Conservation (phyloP, 2,797 vertebrate genomes). For the Helarctos malayanus region DNA sequence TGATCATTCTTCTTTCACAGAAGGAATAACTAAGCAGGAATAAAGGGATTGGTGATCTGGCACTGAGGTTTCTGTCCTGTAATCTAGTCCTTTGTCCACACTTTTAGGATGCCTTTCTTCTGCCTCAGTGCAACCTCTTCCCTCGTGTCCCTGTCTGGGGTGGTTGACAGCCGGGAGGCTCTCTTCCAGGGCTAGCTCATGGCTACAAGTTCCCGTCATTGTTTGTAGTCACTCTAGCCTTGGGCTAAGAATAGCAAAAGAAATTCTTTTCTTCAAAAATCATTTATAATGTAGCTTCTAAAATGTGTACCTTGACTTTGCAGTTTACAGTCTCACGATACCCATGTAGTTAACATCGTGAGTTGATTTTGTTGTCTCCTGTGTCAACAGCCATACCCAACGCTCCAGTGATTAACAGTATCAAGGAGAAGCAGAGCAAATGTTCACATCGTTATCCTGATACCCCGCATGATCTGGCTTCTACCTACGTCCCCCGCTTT, state of each 20-base stretch:
- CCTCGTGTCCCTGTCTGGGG: background rate
- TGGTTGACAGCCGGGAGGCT: background rate
- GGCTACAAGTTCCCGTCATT: background rate
- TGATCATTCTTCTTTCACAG: background rate
- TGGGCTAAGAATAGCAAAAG: slow-evolving; percentile 45
- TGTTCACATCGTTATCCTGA: background rate
- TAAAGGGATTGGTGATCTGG: background rate
- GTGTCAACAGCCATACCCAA: background rate
- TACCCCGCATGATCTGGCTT: background rate
- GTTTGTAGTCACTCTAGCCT: background rate
- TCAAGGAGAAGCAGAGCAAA: background rate
- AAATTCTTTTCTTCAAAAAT: background rate
- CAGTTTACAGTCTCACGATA: slow-evolving; percentile 18
- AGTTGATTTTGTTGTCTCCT: slow-evolving; percentile 5
- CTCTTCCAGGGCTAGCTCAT: background rate
- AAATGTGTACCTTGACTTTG: slow-evolving; percentile 34
- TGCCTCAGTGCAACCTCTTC: background rate
- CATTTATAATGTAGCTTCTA: slow-evolving; percentile 3
- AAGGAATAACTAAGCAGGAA: background rate
- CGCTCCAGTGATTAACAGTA: slow-evolving; percentile 6
- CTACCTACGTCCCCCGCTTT: background rate
- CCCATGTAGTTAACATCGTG: slow-evolving; percentile 15
- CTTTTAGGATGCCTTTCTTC: background rate
- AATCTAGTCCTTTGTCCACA: background rate
- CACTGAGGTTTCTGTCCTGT: background rate